Evolutionary conservation across 2,797 vertebrate species (phyloP).

Genomic region (Acanthiza pusilla): DNA sequence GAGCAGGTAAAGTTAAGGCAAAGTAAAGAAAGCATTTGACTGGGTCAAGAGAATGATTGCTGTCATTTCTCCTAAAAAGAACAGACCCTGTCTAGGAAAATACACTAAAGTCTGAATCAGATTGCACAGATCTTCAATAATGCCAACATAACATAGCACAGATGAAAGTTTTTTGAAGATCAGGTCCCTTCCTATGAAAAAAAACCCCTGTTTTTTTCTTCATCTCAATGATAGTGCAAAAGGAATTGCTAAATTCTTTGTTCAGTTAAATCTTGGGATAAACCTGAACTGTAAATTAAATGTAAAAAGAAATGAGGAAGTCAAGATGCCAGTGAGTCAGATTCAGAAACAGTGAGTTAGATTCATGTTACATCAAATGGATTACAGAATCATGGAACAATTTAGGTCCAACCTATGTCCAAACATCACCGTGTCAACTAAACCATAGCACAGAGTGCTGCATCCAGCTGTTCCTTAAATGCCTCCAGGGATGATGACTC

Average conservation of each 20-base stretch:
- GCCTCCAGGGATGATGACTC: background rate
- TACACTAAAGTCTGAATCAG: background rate
- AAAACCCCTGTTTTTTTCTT: background rate
- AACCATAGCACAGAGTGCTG: background rate
- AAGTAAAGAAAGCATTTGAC: background rate
- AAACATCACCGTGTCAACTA: background rate
- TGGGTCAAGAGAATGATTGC: background rate
- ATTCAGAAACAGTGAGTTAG: background rate
- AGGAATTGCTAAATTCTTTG: background rate
- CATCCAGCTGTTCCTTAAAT: background rate
- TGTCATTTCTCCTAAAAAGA: background rate
- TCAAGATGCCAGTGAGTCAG: background rate
- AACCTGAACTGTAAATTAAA: background rate
- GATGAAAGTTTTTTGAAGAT: background rate
- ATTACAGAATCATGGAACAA: background rate
- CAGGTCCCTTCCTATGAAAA: background rate
- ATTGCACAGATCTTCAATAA: background rate
- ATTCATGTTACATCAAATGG: background rate
- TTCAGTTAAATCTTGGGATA: background rate
- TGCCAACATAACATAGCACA: background rate
- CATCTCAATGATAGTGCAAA: background rate
- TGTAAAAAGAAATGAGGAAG: background rate
- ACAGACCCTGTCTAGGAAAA: background rate
- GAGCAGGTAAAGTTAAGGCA: background rate
- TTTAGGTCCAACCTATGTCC: background rate